Percentiles rank a stretch among this genome's conserved stretches.
Evolutionary conservation across 2,113 vertebrate genomes (phyloP).

Genomic region (Thunnus thynnus): DNA sequence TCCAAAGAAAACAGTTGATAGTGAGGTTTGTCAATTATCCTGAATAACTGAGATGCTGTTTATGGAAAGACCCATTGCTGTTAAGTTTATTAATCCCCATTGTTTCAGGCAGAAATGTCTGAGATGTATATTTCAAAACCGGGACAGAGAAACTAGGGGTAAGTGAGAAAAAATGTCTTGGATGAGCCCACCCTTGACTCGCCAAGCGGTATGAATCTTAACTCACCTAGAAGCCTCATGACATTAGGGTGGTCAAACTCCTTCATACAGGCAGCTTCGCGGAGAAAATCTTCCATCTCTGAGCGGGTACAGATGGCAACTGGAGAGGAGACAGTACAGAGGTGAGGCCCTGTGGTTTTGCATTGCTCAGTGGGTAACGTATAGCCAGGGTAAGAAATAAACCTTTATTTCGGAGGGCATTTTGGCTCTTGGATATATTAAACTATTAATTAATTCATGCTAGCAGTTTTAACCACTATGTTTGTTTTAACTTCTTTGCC

Average conservation of each 20-base stretch:
- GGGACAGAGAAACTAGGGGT: not conserved
- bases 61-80: too few relatives aligned
- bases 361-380: not conserved
- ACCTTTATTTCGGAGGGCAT: not conserved
- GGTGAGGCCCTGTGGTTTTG: slow-evolving; percentile 1
- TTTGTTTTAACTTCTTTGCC: not conserved
- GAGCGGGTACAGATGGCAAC: slow-evolving; percentile 93
- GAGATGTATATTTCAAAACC: not conserved
- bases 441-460: not conserved
- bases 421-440: slow-evolving; percentile 8
- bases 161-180: not conserved
- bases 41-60: too few relatives aligned
- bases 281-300: slow-evolving; percentile 95
- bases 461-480: not conserved
- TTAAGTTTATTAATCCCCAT: too few relatives aligned
- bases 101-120: too few relatives aligned
- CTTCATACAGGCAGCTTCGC: slow-evolving; percentile 95
- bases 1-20: not conserved
- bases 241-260: slow-evolving; percentile 95
- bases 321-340: slow-evolving; percentile 52
- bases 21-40: not conserved
- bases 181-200: not conserved
- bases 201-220: not conserved
- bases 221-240: slow-evolving; percentile 92
- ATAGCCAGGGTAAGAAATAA: slow-evolving; percentile 5